Evolutionary conservation across 1,140 invertebrate genomes (phyloP), one percentile per base, ranked within the genome.

Genomic region (Cydia strobilella): DNA sequence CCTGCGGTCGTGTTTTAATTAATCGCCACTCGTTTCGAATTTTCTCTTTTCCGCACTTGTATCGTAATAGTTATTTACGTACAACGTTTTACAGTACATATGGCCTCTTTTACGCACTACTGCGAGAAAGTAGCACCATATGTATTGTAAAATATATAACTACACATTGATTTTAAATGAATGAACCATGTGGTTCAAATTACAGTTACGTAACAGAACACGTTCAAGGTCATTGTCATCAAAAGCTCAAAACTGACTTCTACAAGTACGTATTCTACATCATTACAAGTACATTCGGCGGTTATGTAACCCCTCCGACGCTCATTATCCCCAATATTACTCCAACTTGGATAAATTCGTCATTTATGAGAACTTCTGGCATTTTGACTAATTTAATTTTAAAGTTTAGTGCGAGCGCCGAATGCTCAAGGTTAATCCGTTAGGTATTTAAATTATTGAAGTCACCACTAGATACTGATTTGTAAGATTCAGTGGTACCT

Each of bases 311-410:
- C 13, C 15, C 45, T 48, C 15, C 45, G 0, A 15, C 15, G 45
- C 15, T 48, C 13, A n/a, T 15, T 15, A 48, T 48, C 15, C 12
- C 51, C 51, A 54, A 15, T 4, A 54, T 18, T 18, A 39, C 51
- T 54, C 51, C 51, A 54, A 54, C 51, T 54, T 18, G 51, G 51
- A 54, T 54, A 54, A 54, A 54, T 54, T 4, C n/a, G n/a, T 54
- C 51, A 54, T 54, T 54, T 54, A 54, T 9, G 3, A 20, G 15
- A 54, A 54, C 51, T 54, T 54, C 51, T 54, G 51, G 51, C 51
- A 54, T 54, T 54, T 54, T 54, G 51, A 54, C 51, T 54, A 18
- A 18, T 54, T 54, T 54, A 54, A 54, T 54, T n/a, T 54, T 15
- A 18, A 9, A 18, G 51, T 18, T 54, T 54, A 18, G n/a, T 51